Percentiles rank a stretch among this genome's conserved stretches.
phyloP scores from a whole-genome alignment of 2,888 invertebrate species.

The Invenusta paracnida region DNA sequence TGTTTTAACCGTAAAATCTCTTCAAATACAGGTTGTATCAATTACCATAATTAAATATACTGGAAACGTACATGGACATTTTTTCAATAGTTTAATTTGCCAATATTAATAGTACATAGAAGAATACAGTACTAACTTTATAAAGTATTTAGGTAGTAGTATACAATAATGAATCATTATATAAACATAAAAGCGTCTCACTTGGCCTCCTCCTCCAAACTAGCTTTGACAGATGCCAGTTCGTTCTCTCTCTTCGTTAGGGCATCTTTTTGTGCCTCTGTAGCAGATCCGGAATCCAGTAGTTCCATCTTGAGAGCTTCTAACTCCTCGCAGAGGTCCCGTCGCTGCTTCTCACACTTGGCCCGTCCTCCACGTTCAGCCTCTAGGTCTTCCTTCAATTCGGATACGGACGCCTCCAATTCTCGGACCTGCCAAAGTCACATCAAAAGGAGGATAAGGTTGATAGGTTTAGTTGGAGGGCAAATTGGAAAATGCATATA shows the following conservation, averaged over 20 bases:
- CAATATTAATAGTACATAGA: too few relatives aligned
- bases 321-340: slow-evolving; percentile 88
- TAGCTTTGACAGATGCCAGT: slow-evolving; percentile 82
- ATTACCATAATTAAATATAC: too few relatives aligned
- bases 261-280: slow-evolving; percentile 82
- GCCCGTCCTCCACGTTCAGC: slow-evolving; percentile 81
- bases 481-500: too few relatives aligned
- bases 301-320: slow-evolving; percentile 93
- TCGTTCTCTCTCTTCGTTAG: slow-evolving; percentile 90
- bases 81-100: too few relatives aligned
- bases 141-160: too few relatives aligned
- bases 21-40: too few relatives aligned
- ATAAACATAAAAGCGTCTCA: neutral
- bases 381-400: slow-evolving; percentile 88
- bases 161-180: neutral
- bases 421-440: slow-evolving; percentile 78
- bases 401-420: slow-evolving; percentile 56
- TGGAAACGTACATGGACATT: too few relatives aligned
- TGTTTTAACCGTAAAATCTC: too few relatives aligned
- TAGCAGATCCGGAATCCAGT: slow-evolving; percentile 88
- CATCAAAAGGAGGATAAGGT: too few relatives aligned
- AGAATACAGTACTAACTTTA: too few relatives aligned
- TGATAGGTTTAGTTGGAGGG: too few relatives aligned
- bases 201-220: slow-evolving; percentile 79
- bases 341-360: slow-evolving; percentile 88